These are phyloP conservation scores for Idaea straminata DNA, from an alignment of 2,888 invertebrate genomes.

Conservation along the genomic window DNA sequence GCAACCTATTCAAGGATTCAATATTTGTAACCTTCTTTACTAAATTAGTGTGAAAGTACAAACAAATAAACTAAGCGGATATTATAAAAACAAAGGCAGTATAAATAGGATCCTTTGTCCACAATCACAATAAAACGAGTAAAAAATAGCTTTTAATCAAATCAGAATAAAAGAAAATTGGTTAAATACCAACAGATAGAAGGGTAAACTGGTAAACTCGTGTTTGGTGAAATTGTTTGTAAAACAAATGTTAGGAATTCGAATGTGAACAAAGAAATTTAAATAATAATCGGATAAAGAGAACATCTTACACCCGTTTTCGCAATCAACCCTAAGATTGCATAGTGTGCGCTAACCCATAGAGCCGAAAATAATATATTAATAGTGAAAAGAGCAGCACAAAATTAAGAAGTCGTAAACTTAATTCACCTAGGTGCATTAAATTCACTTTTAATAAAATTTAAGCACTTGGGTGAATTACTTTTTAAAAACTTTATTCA, in stretches of 20 bases:
- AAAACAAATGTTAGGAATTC: conserved; percentile 12
- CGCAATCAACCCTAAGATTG: too few species aligned
- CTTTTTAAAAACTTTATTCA: too few species aligned
- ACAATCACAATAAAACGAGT: background rate
- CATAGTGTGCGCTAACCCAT: too few species aligned
- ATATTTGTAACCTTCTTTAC: too few species aligned
- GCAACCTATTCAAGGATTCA: too few species aligned
- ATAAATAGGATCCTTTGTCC: background rate
- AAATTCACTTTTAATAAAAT: too few species aligned
- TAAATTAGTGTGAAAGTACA: too few species aligned
- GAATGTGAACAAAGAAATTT: conserved; percentile 8
- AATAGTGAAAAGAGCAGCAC: too few species aligned
- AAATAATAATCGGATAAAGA: conserved; percentile 5
- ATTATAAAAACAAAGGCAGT: background rate
- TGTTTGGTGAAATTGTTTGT: conserved; percentile 13
- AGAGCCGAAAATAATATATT: too few species aligned
- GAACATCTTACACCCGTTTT: background rate
- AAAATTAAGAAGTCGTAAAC: too few species aligned
- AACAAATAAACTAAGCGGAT: background rate
- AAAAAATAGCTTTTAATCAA: conserved; percentile 12
- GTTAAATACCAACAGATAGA: conserved; percentile 2
- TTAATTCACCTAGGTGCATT: too few species aligned
- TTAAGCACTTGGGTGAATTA: too few species aligned
- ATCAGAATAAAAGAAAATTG: conserved; percentile 13
- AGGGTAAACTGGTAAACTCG: conserved; percentile 4